phyloP scores from a whole-genome alignment of 2,797 vertebrate species.

The Eulemur albifrons region DNA sequence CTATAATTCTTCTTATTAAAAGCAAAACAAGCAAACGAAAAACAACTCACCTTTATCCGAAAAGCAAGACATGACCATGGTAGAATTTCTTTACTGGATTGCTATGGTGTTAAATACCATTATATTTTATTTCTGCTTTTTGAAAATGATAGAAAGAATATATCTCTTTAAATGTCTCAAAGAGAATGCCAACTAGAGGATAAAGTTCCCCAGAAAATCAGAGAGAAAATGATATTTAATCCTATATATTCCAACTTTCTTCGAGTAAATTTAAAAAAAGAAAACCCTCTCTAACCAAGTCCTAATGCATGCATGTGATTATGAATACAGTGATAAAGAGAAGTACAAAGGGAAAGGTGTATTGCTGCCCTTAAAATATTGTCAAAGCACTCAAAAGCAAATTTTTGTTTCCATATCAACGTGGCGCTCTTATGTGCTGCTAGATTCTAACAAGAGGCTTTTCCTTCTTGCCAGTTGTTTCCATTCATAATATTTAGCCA shows the following conservation, averaged over 20 bases:
- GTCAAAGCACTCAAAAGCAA: constrained; percentile 58
- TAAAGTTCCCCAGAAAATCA: constrained; percentile 31
- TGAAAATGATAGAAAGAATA: not conserved
- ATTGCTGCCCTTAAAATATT: constrained; percentile 34
- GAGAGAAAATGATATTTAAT: not conserved
- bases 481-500: constrained; percentile 69
- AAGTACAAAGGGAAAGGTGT: not conserved
- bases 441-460: constrained; percentile 73
- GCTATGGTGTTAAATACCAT: not conserved
- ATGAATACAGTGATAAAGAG: constrained; percentile 28
- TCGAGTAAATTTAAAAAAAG: not conserved
- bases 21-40: not conserved
- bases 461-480: constrained; percentile 76
- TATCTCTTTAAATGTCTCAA: not conserved
- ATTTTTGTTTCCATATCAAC: constrained; percentile 67
- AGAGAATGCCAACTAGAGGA: not conserved
- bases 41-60: not conserved
- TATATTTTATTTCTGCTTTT: not conserved
- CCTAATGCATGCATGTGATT: not conserved
- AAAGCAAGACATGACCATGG: not conserved
- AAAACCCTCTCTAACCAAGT: not conserved
- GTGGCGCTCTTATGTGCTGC: constrained; percentile 2
- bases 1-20: not conserved
- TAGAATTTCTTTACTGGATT: not conserved
- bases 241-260: not conserved